Conservation (phyloP, 1,140 invertebrate species). For the Paraescarpia echinospica region DNA sequence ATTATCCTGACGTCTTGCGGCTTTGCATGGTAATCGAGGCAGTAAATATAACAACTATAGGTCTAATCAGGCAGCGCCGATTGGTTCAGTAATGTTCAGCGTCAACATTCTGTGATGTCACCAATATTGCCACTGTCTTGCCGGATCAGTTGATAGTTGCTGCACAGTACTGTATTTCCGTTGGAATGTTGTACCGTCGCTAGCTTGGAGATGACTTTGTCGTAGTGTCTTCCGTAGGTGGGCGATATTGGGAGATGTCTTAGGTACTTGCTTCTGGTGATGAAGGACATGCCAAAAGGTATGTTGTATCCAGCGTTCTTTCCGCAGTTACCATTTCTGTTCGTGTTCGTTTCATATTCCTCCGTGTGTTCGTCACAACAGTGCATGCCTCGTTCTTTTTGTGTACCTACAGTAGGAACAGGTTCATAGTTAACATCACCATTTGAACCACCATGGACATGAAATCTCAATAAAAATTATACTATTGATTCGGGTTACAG, state of each 20-base stretch:
- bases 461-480: not conserved
- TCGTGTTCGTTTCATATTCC: not conserved
- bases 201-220: not conserved
- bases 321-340: not conserved
- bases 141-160: too few relatives aligned
- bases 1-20: too few relatives aligned
- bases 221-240: not conserved
- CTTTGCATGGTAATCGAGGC: too few relatives aligned
- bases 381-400: slow-evolving; percentile 13
- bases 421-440: not conserved
- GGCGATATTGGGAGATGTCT: not conserved
- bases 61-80: too few relatives aligned
- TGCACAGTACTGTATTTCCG: not conserved
- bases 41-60: too few relatives aligned
- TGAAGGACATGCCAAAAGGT: not conserved
- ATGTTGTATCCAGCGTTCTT: not conserved
- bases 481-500: not conserved
- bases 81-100: too few relatives aligned
- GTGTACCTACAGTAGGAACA: not conserved
- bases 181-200: not conserved
- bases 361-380: not conserved
- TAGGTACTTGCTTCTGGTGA: not conserved
- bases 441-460: not conserved
- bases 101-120: not conserved
- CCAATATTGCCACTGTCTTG: too few relatives aligned